A percentile compares a stretch with the other conserved stretches of the same genome.
These are phyloP conservation scores for Serilophus lunatus DNA, from an alignment of 2,113 vertebrate species.

Conservation along the genomic window DNA sequence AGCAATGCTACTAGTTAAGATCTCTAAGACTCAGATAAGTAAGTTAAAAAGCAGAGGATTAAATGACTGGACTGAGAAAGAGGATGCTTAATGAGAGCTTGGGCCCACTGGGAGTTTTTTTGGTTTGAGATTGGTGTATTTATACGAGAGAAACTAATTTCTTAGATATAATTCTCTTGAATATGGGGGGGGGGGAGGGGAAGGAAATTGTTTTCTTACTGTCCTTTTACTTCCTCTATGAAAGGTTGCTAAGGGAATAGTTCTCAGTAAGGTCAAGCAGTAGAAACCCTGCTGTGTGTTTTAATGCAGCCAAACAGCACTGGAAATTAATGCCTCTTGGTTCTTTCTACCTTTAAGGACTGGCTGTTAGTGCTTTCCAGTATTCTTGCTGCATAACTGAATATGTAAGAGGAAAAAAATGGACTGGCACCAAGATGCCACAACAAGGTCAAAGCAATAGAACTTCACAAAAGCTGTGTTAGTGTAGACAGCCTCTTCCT, in stretches of 20 bases:
- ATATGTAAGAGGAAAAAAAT: not conserved
- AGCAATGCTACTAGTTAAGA: not conserved
- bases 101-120: not conserved
- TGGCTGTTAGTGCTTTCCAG: not conserved
- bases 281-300: constrained; percentile 28
- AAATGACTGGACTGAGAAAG: not conserved
- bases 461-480: not conserved
- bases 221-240: constrained; percentile 13
- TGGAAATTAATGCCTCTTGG: constrained; percentile 42
- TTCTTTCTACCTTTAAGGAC: constrained; percentile 21
- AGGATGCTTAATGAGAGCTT: not conserved
- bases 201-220: constrained; percentile 12
- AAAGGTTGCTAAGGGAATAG: constrained; percentile 61
- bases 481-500: not conserved
- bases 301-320: constrained; percentile 35
- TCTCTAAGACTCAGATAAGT: not conserved
- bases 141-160: not conserved
- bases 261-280: constrained; percentile 45
- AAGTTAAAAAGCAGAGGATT: not conserved
- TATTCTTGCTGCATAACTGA: not conserved
- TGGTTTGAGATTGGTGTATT: not conserved
- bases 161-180: constrained; percentile 5
- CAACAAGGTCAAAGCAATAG: not conserved
- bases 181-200: not conserved
- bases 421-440: not conserved